Conservation (phyloP, 2,113 vertebrate species). For the Chunga burmeisteri region DNA sequence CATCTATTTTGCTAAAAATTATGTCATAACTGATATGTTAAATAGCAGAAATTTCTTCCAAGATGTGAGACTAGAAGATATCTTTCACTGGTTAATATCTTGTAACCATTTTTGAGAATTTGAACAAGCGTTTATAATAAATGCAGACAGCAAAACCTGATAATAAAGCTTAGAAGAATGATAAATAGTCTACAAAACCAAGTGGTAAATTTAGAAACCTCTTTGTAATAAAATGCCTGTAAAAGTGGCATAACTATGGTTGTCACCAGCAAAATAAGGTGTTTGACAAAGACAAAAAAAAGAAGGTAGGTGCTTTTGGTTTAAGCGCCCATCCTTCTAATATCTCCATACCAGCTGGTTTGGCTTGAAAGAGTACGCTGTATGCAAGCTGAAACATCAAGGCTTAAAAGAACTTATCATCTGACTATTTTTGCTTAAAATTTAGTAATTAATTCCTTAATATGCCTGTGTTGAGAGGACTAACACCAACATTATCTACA, state of each 20-base stretch:
- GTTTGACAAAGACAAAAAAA: not conserved
- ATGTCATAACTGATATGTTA: not conserved
- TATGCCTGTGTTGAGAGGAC: not conserved
- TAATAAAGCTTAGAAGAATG: not conserved
- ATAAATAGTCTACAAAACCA: not conserved
- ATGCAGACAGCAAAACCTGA: not conserved
- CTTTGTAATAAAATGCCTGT: not conserved
- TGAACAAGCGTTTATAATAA: not conserved
- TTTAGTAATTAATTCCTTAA: not conserved
- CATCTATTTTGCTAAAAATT: not conserved
- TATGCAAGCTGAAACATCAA: not conserved
- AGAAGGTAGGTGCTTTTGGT: not conserved
- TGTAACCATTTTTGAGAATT: not conserved
- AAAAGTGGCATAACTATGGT: not conserved
- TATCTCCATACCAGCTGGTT: not conserved
- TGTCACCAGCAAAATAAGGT: not conserved
- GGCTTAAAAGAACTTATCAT: not conserved
- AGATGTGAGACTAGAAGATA: not conserved
- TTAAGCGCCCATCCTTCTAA: not conserved
- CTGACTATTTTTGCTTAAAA: not conserved
- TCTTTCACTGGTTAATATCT: not conserved
- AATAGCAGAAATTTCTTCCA: not conserved
- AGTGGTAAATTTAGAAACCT: not conserved
- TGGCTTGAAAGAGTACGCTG: not conserved
- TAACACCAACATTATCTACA: not conserved